These are phyloP conservation scores for Meandrina meandrites DNA, from an alignment of 92 coral and sea anemone species.

Conservation along the genomic window DNA sequence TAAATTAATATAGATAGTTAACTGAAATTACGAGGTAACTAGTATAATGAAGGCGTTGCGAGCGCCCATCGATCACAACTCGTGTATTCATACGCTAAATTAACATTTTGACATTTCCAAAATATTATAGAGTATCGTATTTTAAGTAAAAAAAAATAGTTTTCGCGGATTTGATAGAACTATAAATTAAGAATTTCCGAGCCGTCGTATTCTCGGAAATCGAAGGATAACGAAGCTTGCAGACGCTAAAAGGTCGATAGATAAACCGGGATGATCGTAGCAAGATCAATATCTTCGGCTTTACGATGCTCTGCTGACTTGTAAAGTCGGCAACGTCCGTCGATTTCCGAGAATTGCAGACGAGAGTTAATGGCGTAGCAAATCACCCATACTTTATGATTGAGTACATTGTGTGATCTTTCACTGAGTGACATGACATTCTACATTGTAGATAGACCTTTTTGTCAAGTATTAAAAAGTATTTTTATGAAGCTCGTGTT, in stretches of 20 bases:
- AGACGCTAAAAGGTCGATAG: not conserved
- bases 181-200: not conserved
- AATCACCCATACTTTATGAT: not conserved
- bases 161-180: conserved; percentile 10
- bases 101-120: conserved; percentile 26
- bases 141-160: conserved; percentile 12
- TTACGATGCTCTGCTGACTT: not conserved
- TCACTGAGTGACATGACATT: not conserved
- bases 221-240: not conserved
- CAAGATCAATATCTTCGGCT: not conserved
- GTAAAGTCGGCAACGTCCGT: not conserved
- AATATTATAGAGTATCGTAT: conserved; percentile 26
- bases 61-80: not conserved
- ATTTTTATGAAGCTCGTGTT: conserved; percentile 14
- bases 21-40: not conserved
- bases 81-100: conserved; percentile 19
- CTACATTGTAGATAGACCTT: conserved; percentile 22
- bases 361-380: not conserved
- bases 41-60: not conserved
- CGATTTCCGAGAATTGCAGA: not conserved
- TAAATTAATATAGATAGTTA: not conserved
- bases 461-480: conserved; percentile 34
- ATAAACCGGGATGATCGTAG: not conserved
- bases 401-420: not conserved
- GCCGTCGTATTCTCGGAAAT: not conserved